Conservation (phyloP, 1,140 invertebrate species). For the Physella acuta region DNA sequence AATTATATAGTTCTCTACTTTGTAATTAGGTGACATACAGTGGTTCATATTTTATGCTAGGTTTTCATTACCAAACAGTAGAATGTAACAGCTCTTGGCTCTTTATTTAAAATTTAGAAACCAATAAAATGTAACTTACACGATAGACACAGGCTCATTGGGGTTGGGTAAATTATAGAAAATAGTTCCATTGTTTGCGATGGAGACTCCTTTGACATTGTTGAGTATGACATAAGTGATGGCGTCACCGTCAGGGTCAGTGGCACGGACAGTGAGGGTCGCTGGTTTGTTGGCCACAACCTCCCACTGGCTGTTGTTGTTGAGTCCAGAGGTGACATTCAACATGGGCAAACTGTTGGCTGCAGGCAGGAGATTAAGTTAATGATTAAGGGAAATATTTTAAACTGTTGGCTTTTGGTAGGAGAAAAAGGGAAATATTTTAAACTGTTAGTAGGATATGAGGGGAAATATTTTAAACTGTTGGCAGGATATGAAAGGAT, state of each 20-base stretch:
- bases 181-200: background rate
- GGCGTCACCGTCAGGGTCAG: background rate
- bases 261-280: background rate
- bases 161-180: background rate
- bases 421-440: too few species aligned
- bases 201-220: background rate
- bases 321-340: background rate
- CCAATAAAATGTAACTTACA: background rate
- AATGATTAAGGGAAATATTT: too few species aligned
- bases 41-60: too few species aligned
- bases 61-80: too few species aligned
- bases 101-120: too few species aligned
- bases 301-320: background rate
- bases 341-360: constrained; percentile 3
- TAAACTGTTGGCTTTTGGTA: too few species aligned
- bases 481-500: too few species aligned
- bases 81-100: too few species aligned
- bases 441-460: too few species aligned
- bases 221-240: background rate
- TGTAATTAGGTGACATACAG: too few species aligned
- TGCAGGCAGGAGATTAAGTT: background rate
- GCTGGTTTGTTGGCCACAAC: background rate
- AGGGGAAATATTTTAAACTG: too few species aligned
- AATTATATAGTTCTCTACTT: too few species aligned
- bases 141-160: background rate